These are phyloP conservation scores for Diabrotica undecimpunctata DNA, from an alignment of 1,140 invertebrate species.

Conservation along the genomic window DNA sequence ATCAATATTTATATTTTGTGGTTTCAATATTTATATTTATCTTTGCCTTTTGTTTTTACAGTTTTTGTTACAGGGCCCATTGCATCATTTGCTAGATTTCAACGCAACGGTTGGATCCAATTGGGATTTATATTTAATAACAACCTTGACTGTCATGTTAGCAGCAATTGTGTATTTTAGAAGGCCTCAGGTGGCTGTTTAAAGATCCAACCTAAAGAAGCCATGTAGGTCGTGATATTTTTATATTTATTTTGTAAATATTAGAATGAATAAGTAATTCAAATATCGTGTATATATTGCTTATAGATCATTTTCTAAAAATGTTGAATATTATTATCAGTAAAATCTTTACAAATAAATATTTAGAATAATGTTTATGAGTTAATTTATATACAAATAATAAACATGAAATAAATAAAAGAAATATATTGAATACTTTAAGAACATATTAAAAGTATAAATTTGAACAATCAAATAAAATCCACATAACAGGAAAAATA, in stretches of 20 bases:
- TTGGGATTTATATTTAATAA: conserved; percentile 93
- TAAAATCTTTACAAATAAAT: too few species aligned
- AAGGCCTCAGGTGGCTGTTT: conserved; percentile 53
- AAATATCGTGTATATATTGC: too few species aligned
- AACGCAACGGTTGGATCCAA: conserved; percentile 73
- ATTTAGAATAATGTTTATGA: too few species aligned
- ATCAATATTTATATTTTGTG: too few species aligned
- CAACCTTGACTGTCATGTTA: conserved; percentile 74
- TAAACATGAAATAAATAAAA: too few species aligned
- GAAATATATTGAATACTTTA: too few species aligned
- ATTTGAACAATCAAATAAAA: too few species aligned
- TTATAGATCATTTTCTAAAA: background rate
- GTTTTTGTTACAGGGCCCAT: conserved; percentile 57
- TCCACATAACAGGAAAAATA: too few species aligned
- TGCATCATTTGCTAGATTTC: conserved; percentile 62
- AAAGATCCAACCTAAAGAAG: background rate
- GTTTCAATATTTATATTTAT: too few species aligned
- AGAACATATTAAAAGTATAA: too few species aligned
- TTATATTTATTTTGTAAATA: conserved; percentile 16
- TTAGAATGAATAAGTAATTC: conserved; percentile 3
- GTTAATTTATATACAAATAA: too few species aligned
- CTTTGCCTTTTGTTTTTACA: conserved; percentile 24
- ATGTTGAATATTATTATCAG: background rate
- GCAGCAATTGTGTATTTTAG: conserved; percentile 77
- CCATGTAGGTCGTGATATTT: conserved; percentile 5